Evolutionary conservation across 2,888 invertebrate genomes (phyloP).

Genomic region (Colostygia pectinataria): DNA sequence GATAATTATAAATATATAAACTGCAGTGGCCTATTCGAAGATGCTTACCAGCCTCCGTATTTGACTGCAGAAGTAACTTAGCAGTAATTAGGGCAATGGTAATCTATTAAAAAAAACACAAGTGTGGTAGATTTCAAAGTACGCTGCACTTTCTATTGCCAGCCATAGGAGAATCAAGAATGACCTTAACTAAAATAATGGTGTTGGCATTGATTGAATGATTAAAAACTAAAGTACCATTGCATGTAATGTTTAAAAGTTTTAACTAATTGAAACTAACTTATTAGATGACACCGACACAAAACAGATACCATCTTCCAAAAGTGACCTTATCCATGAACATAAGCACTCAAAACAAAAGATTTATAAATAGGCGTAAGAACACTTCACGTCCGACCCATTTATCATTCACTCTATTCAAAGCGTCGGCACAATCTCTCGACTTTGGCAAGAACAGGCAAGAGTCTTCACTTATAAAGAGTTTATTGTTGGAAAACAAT

Average conservation of each 20-base stretch:
- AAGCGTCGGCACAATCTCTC: slow-evolving; percentile 45
- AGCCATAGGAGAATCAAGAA: no score
- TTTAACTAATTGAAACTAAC: slow-evolving; percentile 1
- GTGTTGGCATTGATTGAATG: no score
- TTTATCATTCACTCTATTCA: slow-evolving; percentile 55
- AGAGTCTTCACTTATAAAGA: slow-evolving; percentile 67
- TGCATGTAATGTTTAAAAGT: background rate
- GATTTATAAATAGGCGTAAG: slow-evolving; percentile 50
- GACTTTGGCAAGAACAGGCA: slow-evolving; percentile 45
- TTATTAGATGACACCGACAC: slow-evolving; percentile 8
- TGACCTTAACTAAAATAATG: no score
- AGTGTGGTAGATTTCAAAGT: no score
- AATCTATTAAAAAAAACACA: no score
- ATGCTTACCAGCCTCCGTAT: no score
- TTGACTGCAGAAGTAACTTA: no score
- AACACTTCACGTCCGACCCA: slow-evolving; percentile 58
- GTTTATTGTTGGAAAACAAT: slow-evolving; percentile 76
- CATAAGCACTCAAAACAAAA: slow-evolving; percentile 51
- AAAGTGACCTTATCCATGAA: slow-evolving; percentile 44
- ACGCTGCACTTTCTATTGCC: no score
- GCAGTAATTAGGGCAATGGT: no score
- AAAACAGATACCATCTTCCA: slow-evolving; percentile 17
- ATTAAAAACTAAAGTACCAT: background rate
- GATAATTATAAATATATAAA: no score
- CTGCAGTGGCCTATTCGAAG: no score